A percentile compares a stretch with the other conserved stretches of the same genome.
Conservation (phyloP, 2,113 vertebrate genomes). For the Chroicocephalus ridibundus region DNA sequence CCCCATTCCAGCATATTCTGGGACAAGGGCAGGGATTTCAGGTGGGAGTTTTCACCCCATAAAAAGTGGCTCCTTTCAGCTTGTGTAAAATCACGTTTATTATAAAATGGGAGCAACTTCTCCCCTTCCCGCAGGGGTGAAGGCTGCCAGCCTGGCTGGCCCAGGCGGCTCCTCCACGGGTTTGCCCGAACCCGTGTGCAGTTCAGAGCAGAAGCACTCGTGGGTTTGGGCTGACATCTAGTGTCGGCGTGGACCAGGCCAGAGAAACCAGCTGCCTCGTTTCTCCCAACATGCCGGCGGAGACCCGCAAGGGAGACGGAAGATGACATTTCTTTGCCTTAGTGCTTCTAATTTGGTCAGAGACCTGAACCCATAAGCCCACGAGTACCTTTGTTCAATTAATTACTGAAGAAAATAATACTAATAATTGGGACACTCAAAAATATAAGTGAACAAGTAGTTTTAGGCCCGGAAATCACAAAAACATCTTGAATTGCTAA, state of each 20-base stretch:
- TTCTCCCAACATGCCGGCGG: fast-evolving
- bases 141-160: neutral
- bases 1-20: neutral
- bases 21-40: neutral
- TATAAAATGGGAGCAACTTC: neutral
- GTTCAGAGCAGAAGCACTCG: neutral
- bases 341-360: neutral
- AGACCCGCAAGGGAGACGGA: neutral
- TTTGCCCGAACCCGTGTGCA: neutral
- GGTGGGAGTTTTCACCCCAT: neutral
- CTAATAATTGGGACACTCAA: neutral
- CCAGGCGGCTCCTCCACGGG: neutral
- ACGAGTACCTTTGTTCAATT: neutral
- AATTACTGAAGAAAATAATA: neutral
- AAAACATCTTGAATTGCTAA: neutral
- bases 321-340: neutral
- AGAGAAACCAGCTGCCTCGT: neutral
- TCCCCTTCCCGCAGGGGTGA: neutral
- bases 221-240: constrained; percentile 68
- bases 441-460: neutral
- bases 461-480: neutral
- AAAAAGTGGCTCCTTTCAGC: neutral
- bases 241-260: neutral
- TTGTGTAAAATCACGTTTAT: neutral
- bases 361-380: neutral